phyloP scores from a whole-genome alignment of 2,888 invertebrate species.

The Lasioglossum vierecki region DNA sequence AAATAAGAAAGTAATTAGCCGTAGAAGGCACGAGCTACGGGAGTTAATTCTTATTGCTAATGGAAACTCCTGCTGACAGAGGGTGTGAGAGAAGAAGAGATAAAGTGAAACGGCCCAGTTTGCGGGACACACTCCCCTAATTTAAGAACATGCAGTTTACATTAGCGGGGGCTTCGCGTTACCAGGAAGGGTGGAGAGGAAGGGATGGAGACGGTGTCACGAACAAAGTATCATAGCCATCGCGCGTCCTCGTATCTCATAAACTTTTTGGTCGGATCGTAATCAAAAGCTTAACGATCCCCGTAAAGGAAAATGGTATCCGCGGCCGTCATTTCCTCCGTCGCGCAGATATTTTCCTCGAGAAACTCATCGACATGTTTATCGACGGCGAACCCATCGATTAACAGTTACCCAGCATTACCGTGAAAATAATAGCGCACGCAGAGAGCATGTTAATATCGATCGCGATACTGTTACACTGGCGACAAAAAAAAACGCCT shows the following conservation, averaged over 20 bases:
- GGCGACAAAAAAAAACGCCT: background rate
- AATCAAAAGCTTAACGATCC: constrained; percentile 47
- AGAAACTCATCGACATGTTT: constrained; percentile 12
- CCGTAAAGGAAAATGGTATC: constrained; percentile 36
- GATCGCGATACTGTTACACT: constrained; percentile 7
- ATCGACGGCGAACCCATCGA: constrained; percentile 23
- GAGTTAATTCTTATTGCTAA: constrained; percentile 54
- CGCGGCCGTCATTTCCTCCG: constrained; percentile 6
- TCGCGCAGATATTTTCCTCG: constrained; percentile 22
- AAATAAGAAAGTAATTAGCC: constrained; percentile 54
- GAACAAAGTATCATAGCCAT: constrained; percentile 31
- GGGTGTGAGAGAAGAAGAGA: constrained; percentile 32
- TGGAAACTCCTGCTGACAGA: constrained; percentile 43
- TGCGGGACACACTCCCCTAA: constrained; percentile 40
- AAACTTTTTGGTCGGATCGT: constrained; percentile 48
- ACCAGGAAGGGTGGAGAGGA: background rate
- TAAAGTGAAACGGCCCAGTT: constrained; percentile 44
- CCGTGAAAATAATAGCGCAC: constrained; percentile 26
- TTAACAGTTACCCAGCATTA: constrained; percentile 10
- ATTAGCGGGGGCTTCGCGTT: constrained; percentile 38
- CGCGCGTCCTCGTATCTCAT: constrained; percentile 34
- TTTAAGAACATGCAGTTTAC: constrained; percentile 55
- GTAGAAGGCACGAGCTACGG: constrained; percentile 12
- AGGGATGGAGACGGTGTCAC: background rate
- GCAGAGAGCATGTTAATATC: constrained; percentile 25